phyloP scores from a whole-genome alignment of 2,113 vertebrate species.

The Chaenocephalus aceratus region DNA sequence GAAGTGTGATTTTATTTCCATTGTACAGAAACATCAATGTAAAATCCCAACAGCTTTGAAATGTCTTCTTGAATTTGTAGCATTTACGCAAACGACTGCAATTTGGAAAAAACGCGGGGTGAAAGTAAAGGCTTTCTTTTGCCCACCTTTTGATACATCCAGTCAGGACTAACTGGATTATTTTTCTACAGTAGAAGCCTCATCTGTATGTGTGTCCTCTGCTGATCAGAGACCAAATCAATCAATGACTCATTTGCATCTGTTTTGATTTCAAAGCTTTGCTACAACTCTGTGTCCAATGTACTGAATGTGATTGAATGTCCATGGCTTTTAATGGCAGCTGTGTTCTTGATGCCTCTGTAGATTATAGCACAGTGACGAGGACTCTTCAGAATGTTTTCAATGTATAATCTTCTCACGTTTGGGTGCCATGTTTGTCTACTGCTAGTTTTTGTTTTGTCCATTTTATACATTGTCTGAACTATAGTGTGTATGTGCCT shows the following conservation, averaged over 20 bases:
- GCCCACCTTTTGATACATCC: slow-evolving; percentile 28
- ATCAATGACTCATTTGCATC: slow-evolving; percentile 6
- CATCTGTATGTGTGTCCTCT: not conserved
- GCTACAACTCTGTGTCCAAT: not conserved
- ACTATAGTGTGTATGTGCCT: slow-evolving; percentile 45
- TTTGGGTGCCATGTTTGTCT: slow-evolving; percentile 35
- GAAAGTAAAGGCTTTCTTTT: not conserved
- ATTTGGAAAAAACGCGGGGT: not conserved
- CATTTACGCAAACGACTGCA: slow-evolving; percentile 26
- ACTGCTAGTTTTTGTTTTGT: slow-evolving; percentile 9
- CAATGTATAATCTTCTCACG: slow-evolving; percentile 8
- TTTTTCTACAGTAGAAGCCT: slow-evolving; percentile 42
- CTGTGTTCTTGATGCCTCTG: slow-evolving; percentile 18
- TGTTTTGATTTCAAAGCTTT: slow-evolving; percentile 16
- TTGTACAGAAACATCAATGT: slow-evolving; percentile 23
- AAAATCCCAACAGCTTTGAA: slow-evolving; percentile 14
- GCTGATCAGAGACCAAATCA: slow-evolving; percentile 4
- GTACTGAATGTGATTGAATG: slow-evolving; percentile 27
- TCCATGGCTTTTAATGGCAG: slow-evolving; percentile 30
- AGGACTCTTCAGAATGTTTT: slow-evolving; percentile 49
- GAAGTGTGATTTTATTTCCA: slow-evolving; percentile 21
- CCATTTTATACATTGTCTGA: slow-evolving; percentile 38
- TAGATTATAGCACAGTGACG: slow-evolving; percentile 6
- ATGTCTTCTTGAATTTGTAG: slow-evolving; percentile 40
- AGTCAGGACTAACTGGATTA: slow-evolving; percentile 16